Evolutionary conservation across 2,888 invertebrate species (phyloP).

Genomic region (Malacosoma neustria): DNA sequence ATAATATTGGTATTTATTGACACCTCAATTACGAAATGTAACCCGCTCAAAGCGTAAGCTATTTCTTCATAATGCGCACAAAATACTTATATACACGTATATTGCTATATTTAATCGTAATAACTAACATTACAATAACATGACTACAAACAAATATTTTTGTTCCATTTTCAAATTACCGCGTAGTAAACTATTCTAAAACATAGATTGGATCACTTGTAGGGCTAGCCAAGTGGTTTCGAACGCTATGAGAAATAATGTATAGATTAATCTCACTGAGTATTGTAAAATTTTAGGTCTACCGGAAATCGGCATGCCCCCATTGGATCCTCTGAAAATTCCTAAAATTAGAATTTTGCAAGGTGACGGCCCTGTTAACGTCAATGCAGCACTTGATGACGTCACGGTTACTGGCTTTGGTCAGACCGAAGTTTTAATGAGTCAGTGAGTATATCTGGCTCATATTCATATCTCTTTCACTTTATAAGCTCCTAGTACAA

Average conservation of each 20-base stretch:
- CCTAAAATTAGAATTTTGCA: constrained; percentile 79
- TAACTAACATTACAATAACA: too few relatives aligned
- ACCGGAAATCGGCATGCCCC: constrained; percentile 74
- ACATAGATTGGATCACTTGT: too few relatives aligned
- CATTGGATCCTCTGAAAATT: constrained; percentile 79
- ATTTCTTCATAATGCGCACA: constrained; percentile 62
- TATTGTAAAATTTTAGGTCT: constrained; percentile 61
- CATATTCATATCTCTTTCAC: too few relatives aligned
- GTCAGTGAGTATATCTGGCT: constrained; percentile 67
- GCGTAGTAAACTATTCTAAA: too few relatives aligned
- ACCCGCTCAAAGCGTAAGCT: constrained; percentile 70
- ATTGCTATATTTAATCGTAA: too few relatives aligned
- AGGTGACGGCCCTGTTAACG: constrained; percentile 80
- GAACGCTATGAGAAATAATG: too few relatives aligned
- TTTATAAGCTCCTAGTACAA: constrained; percentile 40
- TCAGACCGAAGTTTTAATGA: constrained; percentile 75
- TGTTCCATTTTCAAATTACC: too few relatives aligned
- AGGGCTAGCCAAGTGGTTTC: too few relatives aligned
- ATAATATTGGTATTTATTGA: too few relatives aligned
- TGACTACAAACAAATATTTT: too few relatives aligned
- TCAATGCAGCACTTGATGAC: constrained; percentile 80
- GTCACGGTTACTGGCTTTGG: constrained; percentile 79
- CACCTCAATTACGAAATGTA: constrained; percentile 69
- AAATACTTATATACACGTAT: too few relatives aligned
- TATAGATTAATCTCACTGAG: too few relatives aligned